Base-by-base conservation (phyloP, 2,888 invertebrate species). In the Drosophila rubida region DNA sequence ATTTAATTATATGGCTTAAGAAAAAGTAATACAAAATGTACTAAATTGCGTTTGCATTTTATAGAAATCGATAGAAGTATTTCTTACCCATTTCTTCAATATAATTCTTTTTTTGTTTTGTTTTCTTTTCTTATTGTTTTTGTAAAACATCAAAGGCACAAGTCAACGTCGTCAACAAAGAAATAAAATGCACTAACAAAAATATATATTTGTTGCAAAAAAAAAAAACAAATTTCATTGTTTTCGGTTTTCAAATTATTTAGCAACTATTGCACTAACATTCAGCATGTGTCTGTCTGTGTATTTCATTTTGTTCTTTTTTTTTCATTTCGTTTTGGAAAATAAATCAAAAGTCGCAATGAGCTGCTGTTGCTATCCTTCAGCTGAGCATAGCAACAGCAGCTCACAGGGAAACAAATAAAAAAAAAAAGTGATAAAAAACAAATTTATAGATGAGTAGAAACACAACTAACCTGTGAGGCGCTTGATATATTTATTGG, bases 111-210 rank as follows among this genome's bases (percentile, higher is more conserved):
- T 49, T 27, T 13, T 42, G 19, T 19, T 41, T 30, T 49, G 48
- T 61, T 59, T 44, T 51, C 23, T 59, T 55, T 55, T 49, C 13
- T 68, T 46, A 60, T 59, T 62, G 55, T 82, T 77, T 78, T 72
- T 77, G 55, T 70, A 69, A 75, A 82, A 80, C 80, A 70, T 88
- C 91, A 91, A 92, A 92, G 92, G 92, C 92, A 91, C 92, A 92
- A 92, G 92, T 92, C 91, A 92, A 92, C 92, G 89, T 87, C 75
- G 85, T 90, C 78, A 75, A 90, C 89, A 90, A 90, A 85, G 86
- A 77, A 73, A 74, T 78, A 77, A 76, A 80, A 69, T 80, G 80
- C 72, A 80, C 62, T 65, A 72, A 77, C 72, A 78, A 71, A 75
- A 67, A 64, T 53, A 46, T 53, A 46, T 44, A 53, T 49, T 45